Base-by-base conservation (phyloP, 2,888 invertebrate genomes). In the Pseudococcus jackbeardsleyi region DNA sequence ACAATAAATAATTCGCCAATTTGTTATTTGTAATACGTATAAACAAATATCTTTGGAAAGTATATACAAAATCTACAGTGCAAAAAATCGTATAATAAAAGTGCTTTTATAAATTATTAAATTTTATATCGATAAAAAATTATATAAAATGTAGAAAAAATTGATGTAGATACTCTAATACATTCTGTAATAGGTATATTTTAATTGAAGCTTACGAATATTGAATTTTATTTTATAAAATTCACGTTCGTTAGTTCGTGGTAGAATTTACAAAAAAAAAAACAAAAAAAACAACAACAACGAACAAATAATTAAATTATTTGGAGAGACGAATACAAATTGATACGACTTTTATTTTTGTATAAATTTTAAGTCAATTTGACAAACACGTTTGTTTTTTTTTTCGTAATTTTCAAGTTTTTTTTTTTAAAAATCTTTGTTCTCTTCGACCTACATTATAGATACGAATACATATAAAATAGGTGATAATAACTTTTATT, bases 11-110 rank as follows among this genome's bases (percentile, higher is more conserved):
- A 39, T 79, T 79, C 33, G 8, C 39, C 39, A 79, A 48, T 68
- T 86, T 72, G 68, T 33, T 26, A 72, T 72, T 72, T 72, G 19
- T 54, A 22, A 3, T 85, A 46, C 26, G 39, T 87, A 87, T 79
- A 87, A 79, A 87, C 68, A 79, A 59, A 54, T 79, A 87, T 50
- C 26, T 39, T 39, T 26, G 64, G 54, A 87, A 77, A 87, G 54
- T 86, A 79, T 87, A n/a, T 87, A 87, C 87, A 87, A 87, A 87
- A 87, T 87, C 87, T 87, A 87, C 87, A 87, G 87, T 87, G 87
- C 87, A 33, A 87, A 87, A 87, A 87, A 79, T 87, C 77, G 77
- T 79, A 79, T 79, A 87, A 82, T 87, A 87, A 87, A 87, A 87
- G 87, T 87, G 87, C 77, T 39, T 54, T 79, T 87, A 87, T 50